A percentile compares a stretch with the other conserved stretches of the same genome.
These are phyloP conservation scores for Tupaia tana DNA, from an alignment of 2,113 vertebrate species.

Conservation along the genomic window DNA sequence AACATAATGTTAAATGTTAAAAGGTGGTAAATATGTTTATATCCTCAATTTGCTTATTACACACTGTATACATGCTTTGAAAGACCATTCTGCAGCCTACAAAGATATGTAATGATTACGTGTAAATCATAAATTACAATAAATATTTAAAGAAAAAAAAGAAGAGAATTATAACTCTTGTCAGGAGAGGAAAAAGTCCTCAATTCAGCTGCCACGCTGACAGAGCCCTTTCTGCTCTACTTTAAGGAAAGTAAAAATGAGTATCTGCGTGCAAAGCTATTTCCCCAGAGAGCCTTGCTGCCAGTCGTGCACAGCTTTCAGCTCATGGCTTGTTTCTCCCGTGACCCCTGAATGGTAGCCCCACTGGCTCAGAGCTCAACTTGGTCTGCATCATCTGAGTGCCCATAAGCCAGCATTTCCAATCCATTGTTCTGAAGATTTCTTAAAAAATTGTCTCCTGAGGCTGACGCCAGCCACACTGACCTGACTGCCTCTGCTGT, in stretches of 20 bases:
- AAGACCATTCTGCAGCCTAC: too few relatives aligned
- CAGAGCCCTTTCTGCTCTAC: neutral
- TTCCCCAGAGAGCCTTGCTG: neutral
- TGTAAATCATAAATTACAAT: too few relatives aligned
- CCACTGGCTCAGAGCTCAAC: neutral
- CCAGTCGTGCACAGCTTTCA: neutral
- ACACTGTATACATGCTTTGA: too few relatives aligned
- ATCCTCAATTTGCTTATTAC: too few relatives aligned
- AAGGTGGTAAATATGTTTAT: too few relatives aligned
- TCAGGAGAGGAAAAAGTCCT: neutral
- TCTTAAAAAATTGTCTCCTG: neutral
- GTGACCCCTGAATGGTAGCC: neutral
- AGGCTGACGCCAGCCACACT: neutral
- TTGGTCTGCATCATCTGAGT: neutral
- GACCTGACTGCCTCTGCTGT: neutral
- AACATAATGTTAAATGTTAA: too few relatives aligned
- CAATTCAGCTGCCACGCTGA: neutral
- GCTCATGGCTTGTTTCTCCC: neutral
- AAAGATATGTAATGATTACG: too few relatives aligned
- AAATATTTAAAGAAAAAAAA: too few relatives aligned
- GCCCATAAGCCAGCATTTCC: neutral
- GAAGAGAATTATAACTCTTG: neutral
- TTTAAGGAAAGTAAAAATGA: slow-evolving; percentile 15
- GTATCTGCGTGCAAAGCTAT: neutral
- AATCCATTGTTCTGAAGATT: neutral